Evolutionary conservation across 2,113 vertebrate species (phyloP), one percentile per base, ranked within the genome.

Genomic region (Eulemur rufifrons): DNA sequence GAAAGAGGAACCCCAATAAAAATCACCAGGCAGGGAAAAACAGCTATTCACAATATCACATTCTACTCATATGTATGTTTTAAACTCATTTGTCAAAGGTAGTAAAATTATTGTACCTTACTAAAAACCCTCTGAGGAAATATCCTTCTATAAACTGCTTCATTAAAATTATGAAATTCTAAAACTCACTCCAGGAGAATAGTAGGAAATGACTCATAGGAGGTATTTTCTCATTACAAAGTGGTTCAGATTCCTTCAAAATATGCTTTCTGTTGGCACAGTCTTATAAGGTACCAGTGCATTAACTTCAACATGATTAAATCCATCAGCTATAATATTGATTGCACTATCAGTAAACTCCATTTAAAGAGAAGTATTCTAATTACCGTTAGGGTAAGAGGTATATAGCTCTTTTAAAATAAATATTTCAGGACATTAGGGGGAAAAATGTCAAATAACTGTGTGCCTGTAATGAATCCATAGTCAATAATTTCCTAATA

Each of bases 91-190:
- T 42, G 0, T 42, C 29, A 91, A 32, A 94, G 18, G 12, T 76
- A 39, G 29, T 39, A 66, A 85, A 92, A 2, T 77, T 86, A 39
- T 71, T 77, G 21, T 66, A 66, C 77, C 56, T 78, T 0, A 92
- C 61, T 7, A 71, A 77, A 12, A 6, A 84, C 15, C 89, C 21
- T 71, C 7, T 81, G 18, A 82, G 23, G 78, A 82, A 94, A 66
- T n/a, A n/a, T 9, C 0, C 82, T 9, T 50, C 2, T 47, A 80
- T 68, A 61, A 32, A 18, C 73, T 0, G 0, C 59, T 85, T 59
- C 54, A 94, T 96, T 95, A 95, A 95, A 96, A 88, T 21, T 56
- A 82, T 32, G 37, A 94, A 71, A 91, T 91, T 69, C 61, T 82
- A 73, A 80, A 82, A 23, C 71, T 56, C 59, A 45, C 20, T 20